phyloP scores from a whole-genome alignment of 1,140 invertebrate genomes.

The Formica selysi region DNA sequence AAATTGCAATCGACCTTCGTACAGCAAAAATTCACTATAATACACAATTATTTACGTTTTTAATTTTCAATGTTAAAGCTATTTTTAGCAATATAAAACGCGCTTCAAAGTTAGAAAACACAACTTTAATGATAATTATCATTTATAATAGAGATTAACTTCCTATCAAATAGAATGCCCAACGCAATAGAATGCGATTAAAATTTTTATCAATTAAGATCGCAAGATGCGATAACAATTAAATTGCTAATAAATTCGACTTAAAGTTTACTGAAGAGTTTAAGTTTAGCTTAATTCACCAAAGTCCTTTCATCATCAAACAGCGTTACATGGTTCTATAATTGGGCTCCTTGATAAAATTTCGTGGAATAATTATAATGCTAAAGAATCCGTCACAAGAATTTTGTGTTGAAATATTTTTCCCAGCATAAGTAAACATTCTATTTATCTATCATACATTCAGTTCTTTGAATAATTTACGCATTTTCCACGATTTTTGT shows the following conservation, averaged over 20 bases:
- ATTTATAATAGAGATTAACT: constrained; percentile 12
- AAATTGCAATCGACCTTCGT: background rate
- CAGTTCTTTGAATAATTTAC: background rate
- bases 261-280: constrained; percentile 6
- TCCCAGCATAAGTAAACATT: background rate
- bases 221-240: constrained; percentile 12
- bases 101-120: background rate
- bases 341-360: constrained; percentile 5
- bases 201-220: constrained; percentile 27
- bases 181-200: constrained; percentile 22
- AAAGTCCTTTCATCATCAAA: background rate
- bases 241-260: constrained; percentile 30
- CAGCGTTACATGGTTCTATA: background rate
- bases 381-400: background rate
- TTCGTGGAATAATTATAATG: constrained; percentile 4
- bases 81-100: constrained; percentile 3
- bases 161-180: constrained; percentile 31
- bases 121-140: constrained; percentile 27
- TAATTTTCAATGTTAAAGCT: constrained; percentile 35
- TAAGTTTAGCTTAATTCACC: background rate
- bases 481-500: background rate
- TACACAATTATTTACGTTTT: background rate
- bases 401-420: background rate
- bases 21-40: background rate
- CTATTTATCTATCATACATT: background rate